A percentile compares a stretch with the other conserved stretches of the same genome.
Evolutionary conservation across 2,888 invertebrate species (phyloP).

Genomic region (Hetaerina titia): DNA sequence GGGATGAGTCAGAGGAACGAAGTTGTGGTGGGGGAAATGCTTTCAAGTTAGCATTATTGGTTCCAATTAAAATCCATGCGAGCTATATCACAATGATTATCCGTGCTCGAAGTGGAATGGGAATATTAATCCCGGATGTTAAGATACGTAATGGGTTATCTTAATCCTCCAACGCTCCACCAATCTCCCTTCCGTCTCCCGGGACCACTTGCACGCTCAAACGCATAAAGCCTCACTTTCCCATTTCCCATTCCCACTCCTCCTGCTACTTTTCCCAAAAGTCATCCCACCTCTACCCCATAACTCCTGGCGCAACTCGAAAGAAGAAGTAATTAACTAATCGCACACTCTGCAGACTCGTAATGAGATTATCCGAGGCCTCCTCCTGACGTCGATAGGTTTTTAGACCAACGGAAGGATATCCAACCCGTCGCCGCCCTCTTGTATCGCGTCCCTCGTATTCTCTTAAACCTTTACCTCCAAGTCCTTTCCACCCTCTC

Average conservation of each 20-base stretch:
- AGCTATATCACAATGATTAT: background rate
- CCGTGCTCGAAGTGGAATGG: background rate
- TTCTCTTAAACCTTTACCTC: background rate
- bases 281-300: background rate
- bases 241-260: background rate
- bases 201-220: background rate
- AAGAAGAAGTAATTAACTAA: slow-evolving; percentile 59
- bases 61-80: background rate
- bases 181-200: background rate
- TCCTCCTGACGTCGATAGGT: background rate
- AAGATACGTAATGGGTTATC: background rate
- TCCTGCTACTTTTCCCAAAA: background rate
- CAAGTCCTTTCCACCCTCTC: background rate
- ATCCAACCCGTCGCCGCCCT: background rate
- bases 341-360: slow-evolving; percentile 57
- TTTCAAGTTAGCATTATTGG: background rate
- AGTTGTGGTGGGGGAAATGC: background rate
- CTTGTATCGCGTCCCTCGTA: background rate
- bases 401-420: slow-evolving; percentile 12
- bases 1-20: background rate
- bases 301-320: background rate
- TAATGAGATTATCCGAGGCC: slow-evolving; percentile 54
- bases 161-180: background rate
- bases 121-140: slow-evolving; percentile 26
- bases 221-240: background rate